Percentiles rank a stretch among this genome's conserved stretches.
Conservation (phyloP, 2,888 invertebrate species). For the Thumatha senex region DNA sequence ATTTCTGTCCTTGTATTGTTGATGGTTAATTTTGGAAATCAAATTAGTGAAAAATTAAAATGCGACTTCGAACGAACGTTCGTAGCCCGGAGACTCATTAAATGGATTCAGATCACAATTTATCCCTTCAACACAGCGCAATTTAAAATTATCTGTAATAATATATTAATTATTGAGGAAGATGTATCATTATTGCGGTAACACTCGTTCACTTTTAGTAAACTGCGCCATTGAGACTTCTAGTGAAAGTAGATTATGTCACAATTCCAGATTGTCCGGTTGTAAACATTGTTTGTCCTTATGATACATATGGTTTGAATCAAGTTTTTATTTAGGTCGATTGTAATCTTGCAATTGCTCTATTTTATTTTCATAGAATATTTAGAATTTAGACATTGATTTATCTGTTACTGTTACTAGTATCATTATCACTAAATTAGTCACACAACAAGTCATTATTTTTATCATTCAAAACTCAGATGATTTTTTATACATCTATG, state of each 20-base stretch:
- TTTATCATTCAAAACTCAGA: background rate
- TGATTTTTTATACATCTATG: background rate
- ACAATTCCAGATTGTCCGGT: conserved; percentile 43
- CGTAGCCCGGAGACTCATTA: too few species aligned
- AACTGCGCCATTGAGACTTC: conserved; percentile 22
- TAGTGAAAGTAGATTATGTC: conserved; percentile 70
- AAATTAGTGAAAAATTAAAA: too few species aligned
- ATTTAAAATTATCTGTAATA: conserved; percentile 14
- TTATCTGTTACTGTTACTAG: background rate
- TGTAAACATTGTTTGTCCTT: conserved; percentile 15
- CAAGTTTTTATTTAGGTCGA: conserved; percentile 18
- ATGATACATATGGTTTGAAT: conserved; percentile 15
- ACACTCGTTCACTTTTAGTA: conserved; percentile 32
- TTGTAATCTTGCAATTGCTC: conserved; percentile 6
- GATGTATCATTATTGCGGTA: conserved; percentile 16
- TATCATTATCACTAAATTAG: background rate
- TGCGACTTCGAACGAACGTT: too few species aligned
- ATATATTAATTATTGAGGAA: conserved; percentile 27
- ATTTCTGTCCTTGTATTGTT: too few species aligned
- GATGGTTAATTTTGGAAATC: conserved; percentile 3
- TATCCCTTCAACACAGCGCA: too few species aligned
- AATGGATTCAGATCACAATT: too few species aligned
- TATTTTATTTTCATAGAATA: conserved; percentile 2
- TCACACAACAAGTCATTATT: background rate
- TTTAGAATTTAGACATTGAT: too few species aligned